Evolutionary conservation across 2,888 invertebrate species (phyloP), one percentile per base, ranked within the genome.

Genomic region (Eupithecia centaureata): DNA sequence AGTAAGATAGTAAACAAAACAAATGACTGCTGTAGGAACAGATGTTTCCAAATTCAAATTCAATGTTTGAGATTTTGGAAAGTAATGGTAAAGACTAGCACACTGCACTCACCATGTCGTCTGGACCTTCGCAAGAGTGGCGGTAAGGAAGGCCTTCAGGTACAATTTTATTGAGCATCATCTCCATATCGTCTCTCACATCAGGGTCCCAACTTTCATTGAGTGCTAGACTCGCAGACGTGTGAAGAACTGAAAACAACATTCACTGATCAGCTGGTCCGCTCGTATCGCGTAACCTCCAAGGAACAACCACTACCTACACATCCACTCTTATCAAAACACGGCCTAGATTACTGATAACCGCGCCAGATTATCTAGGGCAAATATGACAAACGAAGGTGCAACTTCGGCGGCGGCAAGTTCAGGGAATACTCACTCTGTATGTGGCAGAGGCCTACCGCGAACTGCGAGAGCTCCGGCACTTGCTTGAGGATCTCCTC

Each of bases 141-240:
- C 97, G 96, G 92, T 98, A 99, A 82, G 97, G 97, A 93, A 98
- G 95, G 83, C 97, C 98, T 95, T 99, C 99, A 89, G 99, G 99
- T 93, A 99, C 98, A 93, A 99, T 97, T 95, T 98, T 98, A 94
- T 99, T 99, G 92, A 99, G 95, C 98, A 99, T 98, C 98, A 98
- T 99, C 94, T 99, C 99, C 98, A 99, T 99, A 90, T 99, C 99
- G 89, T 98, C 98, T 93, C 98, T 95, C 73, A 98, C 98, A 92
- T 98, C 98, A 76, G 98, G 98, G 94, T 99, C 99, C 98, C 98
- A 99, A 94, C 98, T 98, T 95, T 99, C 99, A 93, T 99, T 99
- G 89, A 99, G 95, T 80, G 98, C 98, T 90, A 99, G 95, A 94
- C 98, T 99, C 88, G 99, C 99, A 85, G 98, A 99, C 86, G 99